Percentiles rank a stretch among this genome's conserved stretches.
Evolutionary conservation across 2,888 invertebrate genomes (phyloP).

Genomic region (Alviniconcha strummeri): DNA sequence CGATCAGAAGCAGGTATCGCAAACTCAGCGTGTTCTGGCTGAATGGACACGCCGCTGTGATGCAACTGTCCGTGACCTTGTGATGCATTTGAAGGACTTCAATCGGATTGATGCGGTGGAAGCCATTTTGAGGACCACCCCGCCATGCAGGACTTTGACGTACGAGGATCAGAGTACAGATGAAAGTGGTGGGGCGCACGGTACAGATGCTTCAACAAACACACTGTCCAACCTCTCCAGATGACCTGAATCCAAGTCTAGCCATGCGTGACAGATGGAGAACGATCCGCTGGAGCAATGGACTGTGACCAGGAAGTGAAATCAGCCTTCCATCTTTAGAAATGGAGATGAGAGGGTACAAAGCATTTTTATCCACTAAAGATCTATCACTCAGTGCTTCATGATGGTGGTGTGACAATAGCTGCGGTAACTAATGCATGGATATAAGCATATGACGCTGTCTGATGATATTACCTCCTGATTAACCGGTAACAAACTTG

Average conservation of each 20-base stretch:
- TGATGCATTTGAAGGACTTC: conserved; percentile 78
- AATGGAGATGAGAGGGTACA: background rate
- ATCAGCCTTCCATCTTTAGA: background rate
- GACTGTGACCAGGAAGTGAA: background rate
- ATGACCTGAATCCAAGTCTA: conserved; percentile 42
- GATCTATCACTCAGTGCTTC: background rate
- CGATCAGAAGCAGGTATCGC: conserved; percentile 47
- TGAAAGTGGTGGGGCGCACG: conserved; percentile 53
- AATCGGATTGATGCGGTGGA: conserved; percentile 80
- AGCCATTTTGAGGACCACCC: conserved; percentile 76
- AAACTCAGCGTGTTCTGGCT: conserved; percentile 72
- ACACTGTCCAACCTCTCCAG: conserved; percentile 65
- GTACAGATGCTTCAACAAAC: conserved; percentile 62
- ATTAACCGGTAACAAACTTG: too few species aligned
- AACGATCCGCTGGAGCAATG: background rate
- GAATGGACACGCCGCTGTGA: conserved; percentile 75
- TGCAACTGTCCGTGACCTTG: conserved; percentile 77
- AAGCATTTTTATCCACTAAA: background rate
- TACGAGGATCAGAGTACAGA: conserved; percentile 65
- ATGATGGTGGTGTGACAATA: too few species aligned
- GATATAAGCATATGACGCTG: too few species aligned
- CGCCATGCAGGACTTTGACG: conserved; percentile 55
- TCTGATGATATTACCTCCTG: too few species aligned
- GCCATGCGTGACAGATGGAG: background rate
- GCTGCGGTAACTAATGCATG: too few species aligned